Conservation (phyloP, 2,113 vertebrate genomes). For the Serinus canaria region DNA sequence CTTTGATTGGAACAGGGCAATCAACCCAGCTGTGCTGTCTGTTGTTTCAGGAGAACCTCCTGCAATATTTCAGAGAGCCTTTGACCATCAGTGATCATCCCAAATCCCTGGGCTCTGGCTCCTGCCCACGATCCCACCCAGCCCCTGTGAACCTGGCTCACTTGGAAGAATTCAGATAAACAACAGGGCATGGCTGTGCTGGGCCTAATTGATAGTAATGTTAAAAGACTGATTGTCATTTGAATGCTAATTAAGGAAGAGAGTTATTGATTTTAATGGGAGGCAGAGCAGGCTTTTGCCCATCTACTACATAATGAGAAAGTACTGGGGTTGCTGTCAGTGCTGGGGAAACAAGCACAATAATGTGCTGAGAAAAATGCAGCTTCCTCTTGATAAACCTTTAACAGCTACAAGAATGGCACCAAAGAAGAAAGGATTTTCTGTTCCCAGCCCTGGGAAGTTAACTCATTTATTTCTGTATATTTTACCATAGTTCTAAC, state of each 20-base stretch:
- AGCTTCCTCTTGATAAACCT: neutral
- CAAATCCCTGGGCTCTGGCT: neutral
- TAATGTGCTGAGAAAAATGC: neutral
- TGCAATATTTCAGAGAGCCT: neutral
- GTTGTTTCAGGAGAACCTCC: neutral
- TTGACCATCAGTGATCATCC: neutral
- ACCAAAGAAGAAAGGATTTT: neutral
- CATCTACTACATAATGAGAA: conserved; percentile 10
- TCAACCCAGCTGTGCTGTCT: neutral
- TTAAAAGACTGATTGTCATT: neutral
- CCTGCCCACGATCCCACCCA: neutral
- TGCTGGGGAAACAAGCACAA: neutral
- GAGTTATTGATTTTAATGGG: conserved; percentile 35
- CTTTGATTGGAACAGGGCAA: neutral
- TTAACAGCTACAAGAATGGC: neutral
- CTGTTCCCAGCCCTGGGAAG: neutral
- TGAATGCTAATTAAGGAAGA: conserved; percentile 17
- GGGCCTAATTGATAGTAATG: neutral
- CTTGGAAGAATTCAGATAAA: neutral
- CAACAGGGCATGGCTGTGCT: fast-evolving
- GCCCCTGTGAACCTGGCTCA: neutral
- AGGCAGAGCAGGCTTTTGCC: neutral
- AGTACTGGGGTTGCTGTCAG: neutral
- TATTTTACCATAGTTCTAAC: neutral
- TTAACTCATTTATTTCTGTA: neutral